Percentiles rank a stretch among this genome's conserved stretches.
Evolutionary conservation across 2,888 invertebrate genomes (phyloP).

Genomic region (Oscheius myriophilus): DNA sequence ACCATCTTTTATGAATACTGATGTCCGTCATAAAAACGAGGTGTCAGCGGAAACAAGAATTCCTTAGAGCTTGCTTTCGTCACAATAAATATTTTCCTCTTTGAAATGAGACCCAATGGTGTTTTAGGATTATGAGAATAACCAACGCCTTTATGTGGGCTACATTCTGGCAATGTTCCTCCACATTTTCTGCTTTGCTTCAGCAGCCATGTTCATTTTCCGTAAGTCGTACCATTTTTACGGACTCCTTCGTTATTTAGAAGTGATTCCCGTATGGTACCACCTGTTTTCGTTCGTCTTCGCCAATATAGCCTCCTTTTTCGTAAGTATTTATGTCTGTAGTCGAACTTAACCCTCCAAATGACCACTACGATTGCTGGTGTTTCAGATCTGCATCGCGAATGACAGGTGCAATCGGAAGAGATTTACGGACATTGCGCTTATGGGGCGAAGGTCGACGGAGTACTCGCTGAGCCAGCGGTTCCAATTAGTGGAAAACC

Average conservation of each 20-base stretch:
- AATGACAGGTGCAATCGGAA: conserved; percentile 42
- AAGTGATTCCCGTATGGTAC: conserved; percentile 37
- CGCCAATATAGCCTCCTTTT: conserved; percentile 38
- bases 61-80: too few species aligned
- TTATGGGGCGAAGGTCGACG: conserved; percentile 23
- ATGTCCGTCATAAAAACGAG: too few species aligned
- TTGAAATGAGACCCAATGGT: too few species aligned
- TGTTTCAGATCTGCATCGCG: conserved; percentile 34
- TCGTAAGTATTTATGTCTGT: conserved; percentile 35
- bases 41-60: too few species aligned
- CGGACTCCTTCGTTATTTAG: conserved; percentile 10
- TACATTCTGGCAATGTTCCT: conserved; percentile 37
- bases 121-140: conserved; percentile 42
- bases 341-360: not conserved
- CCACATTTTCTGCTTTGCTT: conserved; percentile 33
- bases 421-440: conserved; percentile 27
- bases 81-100: too few species aligned
- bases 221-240: conserved; percentile 8
- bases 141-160: conserved; percentile 41
- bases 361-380: not conserved
- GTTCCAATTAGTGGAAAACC: conserved; percentile 46
- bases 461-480: conserved; percentile 42
- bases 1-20: too few species aligned
- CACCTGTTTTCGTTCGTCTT: conserved; percentile 35
- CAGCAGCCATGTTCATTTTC: conserved; percentile 41